Evolutionary conservation across 2,797 vertebrate genomes (phyloP).

Genomic region (Sciaenops ocellatus): DNA sequence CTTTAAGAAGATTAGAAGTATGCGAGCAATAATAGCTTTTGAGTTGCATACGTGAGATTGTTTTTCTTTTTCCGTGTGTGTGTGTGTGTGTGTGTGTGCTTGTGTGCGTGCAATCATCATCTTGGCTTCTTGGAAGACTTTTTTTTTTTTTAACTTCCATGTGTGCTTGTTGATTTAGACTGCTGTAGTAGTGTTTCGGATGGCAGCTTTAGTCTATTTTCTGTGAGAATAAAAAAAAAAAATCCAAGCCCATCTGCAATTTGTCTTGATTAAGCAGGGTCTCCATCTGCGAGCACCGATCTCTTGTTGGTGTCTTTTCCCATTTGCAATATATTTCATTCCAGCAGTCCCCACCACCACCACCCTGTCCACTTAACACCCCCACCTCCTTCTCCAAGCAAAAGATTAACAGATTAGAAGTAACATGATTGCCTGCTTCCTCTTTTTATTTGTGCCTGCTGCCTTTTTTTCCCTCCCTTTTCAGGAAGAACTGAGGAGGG

Average conservation of each 20-base stretch:
- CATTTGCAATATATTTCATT: constrained; percentile 76
- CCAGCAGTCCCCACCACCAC: constrained; percentile 27
- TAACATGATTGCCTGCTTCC: constrained; percentile 72
- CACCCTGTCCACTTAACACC: constrained; percentile 71
- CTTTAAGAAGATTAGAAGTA: constrained; percentile 67
- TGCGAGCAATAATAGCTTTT: constrained; percentile 54
- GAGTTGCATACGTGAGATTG: constrained; percentile 5
- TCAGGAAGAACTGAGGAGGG: constrained; percentile 26
- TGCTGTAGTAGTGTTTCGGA: constrained; percentile 40
- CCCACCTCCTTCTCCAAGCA: constrained; percentile 61
- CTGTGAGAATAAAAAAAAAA: constrained; percentile 58
- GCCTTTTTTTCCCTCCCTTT: constrained; percentile 9
- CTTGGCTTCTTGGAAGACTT: constrained; percentile 28
- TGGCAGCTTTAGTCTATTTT: constrained; percentile 65
- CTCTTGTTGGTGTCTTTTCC: constrained; percentile 78
- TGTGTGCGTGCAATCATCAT: constrained; percentile 13
- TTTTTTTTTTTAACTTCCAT: constrained; percentile 11
- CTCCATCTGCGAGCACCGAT: constrained; percentile 73
- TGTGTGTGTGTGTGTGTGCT: constrained; percentile 4
- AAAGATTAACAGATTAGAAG: constrained; percentile 79
- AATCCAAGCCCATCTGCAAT: constrained; percentile 71
- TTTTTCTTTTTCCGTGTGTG: not conserved
- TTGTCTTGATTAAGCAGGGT: constrained; percentile 80
- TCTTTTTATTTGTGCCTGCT: constrained; percentile 43
- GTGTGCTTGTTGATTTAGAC: constrained; percentile 48